phyloP scores from a whole-genome alignment of 53 echinoderm and acorn worm genomes.

The Arbacia lixula region DNA sequence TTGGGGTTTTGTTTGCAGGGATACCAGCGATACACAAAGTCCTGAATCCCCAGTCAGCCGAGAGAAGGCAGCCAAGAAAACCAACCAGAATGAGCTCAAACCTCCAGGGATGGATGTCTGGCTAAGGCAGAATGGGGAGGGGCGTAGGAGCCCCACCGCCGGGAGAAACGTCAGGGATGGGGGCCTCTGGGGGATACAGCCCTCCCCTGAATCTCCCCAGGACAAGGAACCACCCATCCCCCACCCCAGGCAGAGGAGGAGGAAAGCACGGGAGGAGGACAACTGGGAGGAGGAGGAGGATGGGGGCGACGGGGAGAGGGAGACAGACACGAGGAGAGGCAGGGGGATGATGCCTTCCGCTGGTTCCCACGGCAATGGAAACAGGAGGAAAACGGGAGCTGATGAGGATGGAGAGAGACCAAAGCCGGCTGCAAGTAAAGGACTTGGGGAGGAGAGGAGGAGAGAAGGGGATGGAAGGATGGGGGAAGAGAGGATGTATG shows the following conservation, averaged over 20 bases:
- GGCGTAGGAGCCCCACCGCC: constrained; percentile 15
- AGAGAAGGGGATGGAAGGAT: constrained; percentile 21
- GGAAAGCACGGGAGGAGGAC: constrained; percentile 17
- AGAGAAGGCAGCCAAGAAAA: constrained; percentile 12
- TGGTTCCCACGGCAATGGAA: neutral
- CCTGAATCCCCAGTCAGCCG: neutral
- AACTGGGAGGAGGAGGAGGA: constrained; percentile 27
- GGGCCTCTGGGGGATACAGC: constrained; percentile 38
- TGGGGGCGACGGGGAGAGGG: neutral
- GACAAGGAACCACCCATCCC: constrained; percentile 13
- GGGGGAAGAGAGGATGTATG: constrained; percentile 29
- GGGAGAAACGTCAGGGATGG: constrained; percentile 26
- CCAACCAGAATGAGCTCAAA: neutral
- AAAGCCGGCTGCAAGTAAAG: constrained; percentile 8
- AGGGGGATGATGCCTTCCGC: constrained; percentile 6
- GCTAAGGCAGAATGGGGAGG: constrained; percentile 26
- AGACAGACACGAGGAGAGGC: neutral
- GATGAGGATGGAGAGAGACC: constrained; percentile 33
- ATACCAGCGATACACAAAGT: neutral
- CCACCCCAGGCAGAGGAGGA: constrained; percentile 14
- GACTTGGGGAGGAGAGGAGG: constrained; percentile 29
- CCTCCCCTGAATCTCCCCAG: neutral
- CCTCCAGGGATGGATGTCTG: constrained; percentile 14
- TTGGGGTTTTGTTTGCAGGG: too few relatives aligned
- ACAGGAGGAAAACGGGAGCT: constrained; percentile 6